phyloP scores from a whole-genome alignment of 2,888 invertebrate genomes.

The Volucella inanis region DNA sequence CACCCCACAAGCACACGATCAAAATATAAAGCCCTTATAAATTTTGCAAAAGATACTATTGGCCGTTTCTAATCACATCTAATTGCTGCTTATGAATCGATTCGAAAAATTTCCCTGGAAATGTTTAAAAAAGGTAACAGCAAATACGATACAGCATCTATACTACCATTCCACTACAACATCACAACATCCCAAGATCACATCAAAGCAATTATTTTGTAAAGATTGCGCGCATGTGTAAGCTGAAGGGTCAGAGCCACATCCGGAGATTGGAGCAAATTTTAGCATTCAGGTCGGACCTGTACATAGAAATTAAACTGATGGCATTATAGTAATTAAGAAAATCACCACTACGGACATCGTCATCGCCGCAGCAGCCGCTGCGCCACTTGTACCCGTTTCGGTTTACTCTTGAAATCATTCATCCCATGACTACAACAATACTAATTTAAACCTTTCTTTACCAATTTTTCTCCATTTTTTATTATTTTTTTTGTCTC shows the following conservation, averaged over 20 bases:
- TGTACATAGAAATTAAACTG: slow-evolving; percentile 60
- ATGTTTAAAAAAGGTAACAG: slow-evolving; percentile 25
- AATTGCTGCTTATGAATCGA: slow-evolving; percentile 64
- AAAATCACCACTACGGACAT: slow-evolving; percentile 58
- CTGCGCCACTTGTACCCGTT: neutral
- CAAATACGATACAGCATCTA: slow-evolving; percentile 15
- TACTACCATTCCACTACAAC: too few relatives aligned
- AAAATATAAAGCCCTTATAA: slow-evolving; percentile 40
- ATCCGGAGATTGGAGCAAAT: slow-evolving; percentile 15
- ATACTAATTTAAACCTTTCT: slow-evolving; percentile 66
- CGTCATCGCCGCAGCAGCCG: neutral
- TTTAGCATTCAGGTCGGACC: slow-evolving; percentile 32
- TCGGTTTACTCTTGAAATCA: slow-evolving; percentile 16
- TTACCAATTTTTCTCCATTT: slow-evolving; percentile 2
- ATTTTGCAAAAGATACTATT: slow-evolving; percentile 37
- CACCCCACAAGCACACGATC: slow-evolving; percentile 6
- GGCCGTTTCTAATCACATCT: slow-evolving; percentile 60
- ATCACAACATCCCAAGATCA: too few relatives aligned
- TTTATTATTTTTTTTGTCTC: slow-evolving; percentile 12
- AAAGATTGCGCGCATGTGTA: slow-evolving; percentile 2
- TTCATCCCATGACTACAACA: slow-evolving; percentile 40
- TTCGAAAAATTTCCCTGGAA: slow-evolving; percentile 60
- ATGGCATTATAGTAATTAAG: slow-evolving; percentile 72
- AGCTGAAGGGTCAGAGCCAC: neutral
- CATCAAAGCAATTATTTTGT: slow-evolving; percentile 22